phyloP scores from a whole-genome alignment of 2,888 invertebrate genomes.

The Baccha elongata region DNA sequence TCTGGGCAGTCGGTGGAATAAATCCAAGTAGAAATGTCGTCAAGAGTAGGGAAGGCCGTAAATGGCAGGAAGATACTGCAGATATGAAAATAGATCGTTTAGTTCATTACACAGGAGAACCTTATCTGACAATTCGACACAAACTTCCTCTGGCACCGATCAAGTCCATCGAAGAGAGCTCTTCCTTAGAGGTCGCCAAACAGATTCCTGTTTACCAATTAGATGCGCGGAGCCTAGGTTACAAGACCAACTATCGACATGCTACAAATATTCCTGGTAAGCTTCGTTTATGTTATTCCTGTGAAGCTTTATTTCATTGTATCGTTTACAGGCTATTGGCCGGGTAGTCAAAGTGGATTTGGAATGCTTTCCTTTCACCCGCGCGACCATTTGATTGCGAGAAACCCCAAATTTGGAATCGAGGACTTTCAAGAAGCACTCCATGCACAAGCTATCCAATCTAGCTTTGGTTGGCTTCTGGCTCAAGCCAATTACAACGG shows the following conservation, averaged over 20 bases:
- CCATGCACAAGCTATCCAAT: conserved; percentile 89
- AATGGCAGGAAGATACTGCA: conserved; percentile 82
- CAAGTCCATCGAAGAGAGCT: conserved; percentile 84
- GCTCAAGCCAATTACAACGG: conserved; percentile 93
- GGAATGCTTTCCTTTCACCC: conserved; percentile 90
- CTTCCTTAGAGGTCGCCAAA: conserved; percentile 82
- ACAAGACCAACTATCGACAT: conserved; percentile 84
- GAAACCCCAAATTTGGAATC: conserved; percentile 83
- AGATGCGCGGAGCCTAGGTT: conserved; percentile 86
- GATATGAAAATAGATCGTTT: conserved; percentile 86
- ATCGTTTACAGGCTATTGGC: conserved; percentile 89
- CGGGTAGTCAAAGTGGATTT: conserved; percentile 90
- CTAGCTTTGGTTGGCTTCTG: conserved; percentile 91
- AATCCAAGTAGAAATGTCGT: conserved; percentile 83
- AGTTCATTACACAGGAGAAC: conserved; percentile 87
- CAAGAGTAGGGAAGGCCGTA: conserved; percentile 81
- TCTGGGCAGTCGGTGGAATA: conserved; percentile 92
- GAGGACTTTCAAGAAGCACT: conserved; percentile 86
- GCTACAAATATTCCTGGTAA: conserved; percentile 90
- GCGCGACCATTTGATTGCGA: conserved; percentile 84
- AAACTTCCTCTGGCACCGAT: conserved; percentile 87
- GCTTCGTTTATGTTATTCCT: not conserved
- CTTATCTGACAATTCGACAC: conserved; percentile 88
- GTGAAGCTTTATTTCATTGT: not conserved
- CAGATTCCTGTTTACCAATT: conserved; percentile 84